A percentile compares a stretch with the other conserved stretches of the same genome.
Evolutionary conservation across 2,888 invertebrate genomes (phyloP).

Genomic region (Patella ulyssiponensis): DNA sequence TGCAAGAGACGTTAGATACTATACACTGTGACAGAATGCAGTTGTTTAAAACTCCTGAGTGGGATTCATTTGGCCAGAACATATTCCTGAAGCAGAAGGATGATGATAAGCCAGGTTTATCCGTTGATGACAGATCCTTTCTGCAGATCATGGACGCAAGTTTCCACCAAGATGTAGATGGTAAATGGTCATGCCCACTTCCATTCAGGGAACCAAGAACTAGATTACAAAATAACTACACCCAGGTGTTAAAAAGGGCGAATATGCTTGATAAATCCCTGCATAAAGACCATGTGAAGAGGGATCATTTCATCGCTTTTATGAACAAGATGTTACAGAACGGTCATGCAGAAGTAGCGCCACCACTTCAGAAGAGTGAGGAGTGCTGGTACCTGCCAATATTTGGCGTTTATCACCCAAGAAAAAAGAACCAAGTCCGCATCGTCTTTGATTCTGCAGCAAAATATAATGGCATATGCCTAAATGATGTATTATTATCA

Average conservation of each 20-base stretch:
- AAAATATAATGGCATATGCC: background rate
- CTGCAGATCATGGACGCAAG: background rate
- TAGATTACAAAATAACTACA: background rate
- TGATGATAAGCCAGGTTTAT: background rate
- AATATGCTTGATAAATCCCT: background rate
- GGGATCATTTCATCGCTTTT: background rate
- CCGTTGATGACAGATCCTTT: background rate
- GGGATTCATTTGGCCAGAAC: background rate
- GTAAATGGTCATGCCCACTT: background rate
- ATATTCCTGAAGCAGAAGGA: background rate
- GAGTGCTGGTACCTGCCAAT: background rate
- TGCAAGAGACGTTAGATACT: background rate
- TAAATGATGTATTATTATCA: background rate
- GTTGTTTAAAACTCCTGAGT: background rate
- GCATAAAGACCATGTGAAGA: background rate
- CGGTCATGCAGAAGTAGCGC: background rate
- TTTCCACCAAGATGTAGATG: background rate
- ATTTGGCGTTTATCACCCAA: background rate
- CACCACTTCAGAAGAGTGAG: background rate
- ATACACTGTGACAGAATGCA: too few relatives aligned
- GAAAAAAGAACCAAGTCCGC: background rate
- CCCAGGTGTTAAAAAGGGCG: background rate
- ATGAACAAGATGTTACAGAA: constrained; percentile 3
- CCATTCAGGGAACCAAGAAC: background rate
- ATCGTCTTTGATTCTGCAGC: background rate